These are phyloP conservation scores for Camelus bactrianus DNA, from an alignment of 2,113 vertebrate species.

Conservation along the genomic window DNA sequence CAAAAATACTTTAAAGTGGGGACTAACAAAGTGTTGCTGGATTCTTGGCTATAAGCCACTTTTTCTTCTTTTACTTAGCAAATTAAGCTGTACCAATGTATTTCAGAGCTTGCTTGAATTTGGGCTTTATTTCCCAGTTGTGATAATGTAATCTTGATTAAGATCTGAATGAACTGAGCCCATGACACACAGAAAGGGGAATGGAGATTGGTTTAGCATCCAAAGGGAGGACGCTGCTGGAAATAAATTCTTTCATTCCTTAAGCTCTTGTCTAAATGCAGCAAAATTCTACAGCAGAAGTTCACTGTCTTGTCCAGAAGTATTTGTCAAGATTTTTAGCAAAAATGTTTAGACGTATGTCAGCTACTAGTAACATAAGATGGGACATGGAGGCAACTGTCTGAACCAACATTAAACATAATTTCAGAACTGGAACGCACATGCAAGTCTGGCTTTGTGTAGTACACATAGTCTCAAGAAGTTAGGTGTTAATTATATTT, in stretches of 20 bases:
- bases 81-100: not conserved
- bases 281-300: not conserved
- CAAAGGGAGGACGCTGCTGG: not conserved
- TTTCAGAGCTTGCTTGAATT: not conserved
- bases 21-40: not conserved
- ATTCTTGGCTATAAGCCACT: not conserved
- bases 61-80: conserved; percentile 39
- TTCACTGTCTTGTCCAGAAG: not conserved
- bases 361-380: not conserved
- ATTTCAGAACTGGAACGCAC: not conserved
- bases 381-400: conserved; percentile 17
- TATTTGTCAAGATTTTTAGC: conserved; percentile 33
- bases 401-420: not conserved
- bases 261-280: not conserved
- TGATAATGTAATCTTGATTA: not conserved
- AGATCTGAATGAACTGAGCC: not conserved
- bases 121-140: not conserved
- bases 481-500: not conserved
- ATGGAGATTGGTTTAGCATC: not conserved
- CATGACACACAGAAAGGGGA: not conserved
- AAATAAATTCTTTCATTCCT: conserved; percentile 7
- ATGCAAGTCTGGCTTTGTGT: not conserved
- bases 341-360: conserved; percentile 50
- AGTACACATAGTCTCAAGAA: not conserved
- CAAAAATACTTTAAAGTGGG: not conserved